phyloP scores from a whole-genome alignment of 2,888 invertebrate genomes.

The Liodrosophila aerea region DNA sequence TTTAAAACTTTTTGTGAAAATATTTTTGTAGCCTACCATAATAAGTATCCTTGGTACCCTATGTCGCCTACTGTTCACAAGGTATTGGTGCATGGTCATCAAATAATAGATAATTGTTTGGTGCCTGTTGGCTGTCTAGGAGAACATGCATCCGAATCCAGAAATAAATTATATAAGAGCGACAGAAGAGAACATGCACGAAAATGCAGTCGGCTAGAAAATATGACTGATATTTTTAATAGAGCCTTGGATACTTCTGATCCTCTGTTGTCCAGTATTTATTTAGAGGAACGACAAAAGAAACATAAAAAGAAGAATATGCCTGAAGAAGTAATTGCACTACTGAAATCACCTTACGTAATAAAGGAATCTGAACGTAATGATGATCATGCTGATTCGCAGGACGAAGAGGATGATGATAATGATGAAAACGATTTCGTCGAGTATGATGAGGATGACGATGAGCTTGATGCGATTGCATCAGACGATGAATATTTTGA shows the following conservation, averaged over 20 bases:
- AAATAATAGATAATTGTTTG: constrained; percentile 3
- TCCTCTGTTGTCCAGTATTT: background rate
- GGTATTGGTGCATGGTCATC: constrained; percentile 5
- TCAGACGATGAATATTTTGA: background rate
- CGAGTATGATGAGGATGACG: background rate
- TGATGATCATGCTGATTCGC: constrained; percentile 5
- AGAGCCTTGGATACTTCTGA: background rate
- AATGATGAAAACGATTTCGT: background rate
- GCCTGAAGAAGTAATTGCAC: background rate
- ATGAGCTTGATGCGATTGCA: constrained; percentile 2
- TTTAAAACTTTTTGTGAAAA: no score
- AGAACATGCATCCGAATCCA: constrained; percentile 9
- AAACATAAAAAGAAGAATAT: no score
- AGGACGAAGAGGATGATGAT: constrained; percentile 5
- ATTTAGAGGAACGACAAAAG: background rate
- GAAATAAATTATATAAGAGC: no score
- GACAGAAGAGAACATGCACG: constrained; percentile 2
- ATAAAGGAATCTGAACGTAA: background rate
- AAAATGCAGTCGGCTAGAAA: constrained; percentile 2
- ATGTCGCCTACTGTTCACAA: no score
- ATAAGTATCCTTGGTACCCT: no score
- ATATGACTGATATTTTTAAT: constrained; percentile 1
- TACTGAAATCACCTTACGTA: background rate
- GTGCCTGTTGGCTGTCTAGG: constrained; percentile 9
- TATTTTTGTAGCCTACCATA: no score